These are phyloP conservation scores for Xanthia icteritia DNA, from an alignment of 2,888 invertebrate genomes.

Conservation along the genomic window DNA sequence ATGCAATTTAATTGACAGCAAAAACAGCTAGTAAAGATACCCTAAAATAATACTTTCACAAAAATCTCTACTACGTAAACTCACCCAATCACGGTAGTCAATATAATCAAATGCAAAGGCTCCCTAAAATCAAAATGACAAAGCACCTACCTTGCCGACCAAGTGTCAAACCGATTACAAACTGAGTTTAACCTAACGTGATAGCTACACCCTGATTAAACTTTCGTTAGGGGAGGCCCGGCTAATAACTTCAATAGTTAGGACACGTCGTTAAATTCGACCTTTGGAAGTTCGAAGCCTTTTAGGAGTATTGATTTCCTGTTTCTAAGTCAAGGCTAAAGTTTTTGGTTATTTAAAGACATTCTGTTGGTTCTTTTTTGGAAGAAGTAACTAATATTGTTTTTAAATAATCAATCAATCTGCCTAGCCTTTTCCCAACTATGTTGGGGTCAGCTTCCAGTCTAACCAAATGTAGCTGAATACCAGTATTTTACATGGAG, in stretches of 20 bases:
- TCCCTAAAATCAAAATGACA: slow-evolving; percentile 19
- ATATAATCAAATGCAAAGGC: background rate
- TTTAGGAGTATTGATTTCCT: slow-evolving; percentile 32
- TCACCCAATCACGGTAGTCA: background rate
- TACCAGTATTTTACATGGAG: too few species aligned
- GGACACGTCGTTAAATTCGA: slow-evolving; percentile 45
- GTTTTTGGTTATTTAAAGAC: slow-evolving; percentile 2
- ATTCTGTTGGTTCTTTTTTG: slow-evolving; percentile 8
- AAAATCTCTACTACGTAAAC: background rate
- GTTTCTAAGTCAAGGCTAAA: slow-evolving; percentile 7
- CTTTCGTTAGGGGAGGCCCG: slow-evolving; percentile 33
- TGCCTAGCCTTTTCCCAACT: too few species aligned
- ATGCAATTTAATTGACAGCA: too few species aligned
- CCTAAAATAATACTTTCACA: background rate
- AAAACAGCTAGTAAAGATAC: too few species aligned
- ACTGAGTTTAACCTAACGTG: slow-evolving; percentile 31
- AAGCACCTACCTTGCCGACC: background rate
- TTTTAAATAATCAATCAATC: too few species aligned
- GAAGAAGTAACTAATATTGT: background rate
- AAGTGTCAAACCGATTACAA: slow-evolving; percentile 48
- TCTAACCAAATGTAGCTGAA: too few species aligned
- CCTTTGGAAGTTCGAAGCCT: slow-evolving; percentile 40
- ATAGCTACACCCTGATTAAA: slow-evolving; percentile 47
- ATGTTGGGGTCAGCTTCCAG: too few species aligned
- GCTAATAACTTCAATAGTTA: slow-evolving; percentile 58